Percentiles rank a stretch among this genome's conserved stretches.
These are phyloP conservation scores for Bufotes viridis DNA, from an alignment of 2,797 vertebrate species.

Conservation along the genomic window DNA sequence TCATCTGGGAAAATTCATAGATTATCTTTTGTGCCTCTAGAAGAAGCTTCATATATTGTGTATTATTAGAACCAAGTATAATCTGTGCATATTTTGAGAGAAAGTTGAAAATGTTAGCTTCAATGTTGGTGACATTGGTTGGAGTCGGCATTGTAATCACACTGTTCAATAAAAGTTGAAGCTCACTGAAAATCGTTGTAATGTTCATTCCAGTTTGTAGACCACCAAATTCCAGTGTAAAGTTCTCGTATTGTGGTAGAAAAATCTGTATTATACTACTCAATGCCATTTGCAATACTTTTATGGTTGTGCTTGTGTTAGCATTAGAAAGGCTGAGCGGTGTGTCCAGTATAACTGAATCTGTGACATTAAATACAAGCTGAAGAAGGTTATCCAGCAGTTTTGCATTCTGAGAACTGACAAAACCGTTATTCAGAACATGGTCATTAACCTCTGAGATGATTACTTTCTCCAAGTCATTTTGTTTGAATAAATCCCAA, in stretches of 20 bases:
- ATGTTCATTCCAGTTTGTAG: conserved; percentile 22
- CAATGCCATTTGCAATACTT: conserved; percentile 9
- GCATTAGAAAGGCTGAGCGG: not conserved
- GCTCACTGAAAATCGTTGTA: not conserved
- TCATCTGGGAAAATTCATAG: conserved; percentile 5
- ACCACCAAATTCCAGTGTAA: not conserved
- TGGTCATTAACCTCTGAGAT: not conserved
- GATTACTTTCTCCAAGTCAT: conserved; percentile 30
- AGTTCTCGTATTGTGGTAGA: conserved; percentile 9
- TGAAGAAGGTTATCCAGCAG: conserved; percentile 8
- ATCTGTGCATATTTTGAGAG: not conserved
- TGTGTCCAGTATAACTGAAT: conserved; percentile 30
- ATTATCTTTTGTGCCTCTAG: conserved; percentile 40
- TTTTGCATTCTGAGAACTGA: not conserved
- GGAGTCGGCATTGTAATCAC: not conserved
- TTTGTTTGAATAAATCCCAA: conserved; percentile 49
- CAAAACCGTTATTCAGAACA: not conserved
- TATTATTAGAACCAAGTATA: not conserved
- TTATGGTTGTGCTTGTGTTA: not conserved
- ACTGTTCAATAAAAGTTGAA: conserved; percentile 32
- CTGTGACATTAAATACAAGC: conserved; percentile 34
- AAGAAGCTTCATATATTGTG: not conserved
- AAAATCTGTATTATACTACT: conserved; percentile 3
- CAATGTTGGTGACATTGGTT: not conserved
- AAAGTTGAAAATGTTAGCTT: conserved; percentile 11